Evolutionary conservation across 2,797 vertebrate species (phyloP).

Genomic region (Ctenopoma multispine): DNA sequence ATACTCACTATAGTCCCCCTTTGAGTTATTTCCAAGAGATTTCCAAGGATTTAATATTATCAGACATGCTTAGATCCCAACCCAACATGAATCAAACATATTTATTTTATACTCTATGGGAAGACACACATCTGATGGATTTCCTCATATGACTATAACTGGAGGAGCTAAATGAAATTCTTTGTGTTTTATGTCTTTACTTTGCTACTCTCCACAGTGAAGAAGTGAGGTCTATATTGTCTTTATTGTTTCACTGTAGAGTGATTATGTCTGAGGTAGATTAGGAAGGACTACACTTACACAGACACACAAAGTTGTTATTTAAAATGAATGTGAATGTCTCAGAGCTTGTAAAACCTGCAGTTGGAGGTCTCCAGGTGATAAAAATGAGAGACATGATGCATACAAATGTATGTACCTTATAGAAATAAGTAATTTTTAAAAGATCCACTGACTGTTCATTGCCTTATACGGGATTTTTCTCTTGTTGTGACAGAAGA

Average conservation of each 20-base stretch:
- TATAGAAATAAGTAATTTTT: background rate
- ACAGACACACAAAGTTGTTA: background rate
- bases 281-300: constrained; percentile 5
- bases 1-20: background rate
- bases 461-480: background rate
- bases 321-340: constrained; percentile 25
- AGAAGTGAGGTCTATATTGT: background rate
- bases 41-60: constrained; percentile 48
- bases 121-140: constrained; percentile 17
- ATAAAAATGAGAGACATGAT: constrained; percentile 8
- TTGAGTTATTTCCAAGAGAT: constrained; percentile 23
- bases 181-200: constrained; percentile 1
- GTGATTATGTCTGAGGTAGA: constrained; percentile 3
- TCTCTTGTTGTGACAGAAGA: constrained; percentile 1
- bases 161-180: background rate
- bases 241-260: background rate
- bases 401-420: background rate
- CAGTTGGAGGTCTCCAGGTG: constrained; percentile 31
- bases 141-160: background rate
- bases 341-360: constrained; percentile 29
- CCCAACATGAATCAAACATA: constrained; percentile 21
- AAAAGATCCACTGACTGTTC: background rate
- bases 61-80: constrained; percentile 31
- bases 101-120: constrained; percentile 21
- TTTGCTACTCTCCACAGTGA: background rate